phyloP scores from a whole-genome alignment of 2,113 vertebrate species.

The Grammomys dolichurus region DNA sequence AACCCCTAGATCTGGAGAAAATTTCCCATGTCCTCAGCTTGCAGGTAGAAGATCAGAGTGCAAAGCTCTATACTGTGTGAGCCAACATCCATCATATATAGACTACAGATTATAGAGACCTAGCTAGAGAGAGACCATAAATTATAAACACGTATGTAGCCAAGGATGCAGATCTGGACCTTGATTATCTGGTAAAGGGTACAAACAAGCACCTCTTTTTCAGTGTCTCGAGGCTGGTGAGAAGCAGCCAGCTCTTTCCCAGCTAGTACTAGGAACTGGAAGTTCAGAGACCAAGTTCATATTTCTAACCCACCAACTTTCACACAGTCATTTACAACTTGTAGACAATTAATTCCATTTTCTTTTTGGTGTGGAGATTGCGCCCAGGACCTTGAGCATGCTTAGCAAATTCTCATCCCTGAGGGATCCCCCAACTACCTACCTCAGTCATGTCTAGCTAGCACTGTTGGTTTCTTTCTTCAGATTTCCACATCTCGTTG shows the following conservation, averaged over 20 bases:
- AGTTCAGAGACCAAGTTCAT: not conserved
- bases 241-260: not conserved
- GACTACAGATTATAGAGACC: not conserved
- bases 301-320: not conserved
- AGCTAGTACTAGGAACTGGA: not conserved
- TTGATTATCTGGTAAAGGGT: not conserved
- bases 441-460: not conserved
- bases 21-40: not conserved
- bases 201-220: fast-evolving
- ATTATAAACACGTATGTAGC: not conserved
- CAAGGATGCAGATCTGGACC: not conserved
- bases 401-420: not conserved
- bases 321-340: not conserved
- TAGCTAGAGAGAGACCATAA: no score
- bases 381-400: not conserved
- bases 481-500: not conserved
- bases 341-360: not conserved
- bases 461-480: not conserved
- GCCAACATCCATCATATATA: not conserved
- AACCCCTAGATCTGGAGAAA: not conserved
- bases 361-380: not conserved
- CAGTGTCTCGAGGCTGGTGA: fast-evolving
- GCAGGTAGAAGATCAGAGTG: not conserved
- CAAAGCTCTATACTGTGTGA: not conserved
- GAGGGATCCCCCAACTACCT: not conserved